phyloP scores from a whole-genome alignment of 2,888 invertebrate species.

The Xestia c-nigrum region DNA sequence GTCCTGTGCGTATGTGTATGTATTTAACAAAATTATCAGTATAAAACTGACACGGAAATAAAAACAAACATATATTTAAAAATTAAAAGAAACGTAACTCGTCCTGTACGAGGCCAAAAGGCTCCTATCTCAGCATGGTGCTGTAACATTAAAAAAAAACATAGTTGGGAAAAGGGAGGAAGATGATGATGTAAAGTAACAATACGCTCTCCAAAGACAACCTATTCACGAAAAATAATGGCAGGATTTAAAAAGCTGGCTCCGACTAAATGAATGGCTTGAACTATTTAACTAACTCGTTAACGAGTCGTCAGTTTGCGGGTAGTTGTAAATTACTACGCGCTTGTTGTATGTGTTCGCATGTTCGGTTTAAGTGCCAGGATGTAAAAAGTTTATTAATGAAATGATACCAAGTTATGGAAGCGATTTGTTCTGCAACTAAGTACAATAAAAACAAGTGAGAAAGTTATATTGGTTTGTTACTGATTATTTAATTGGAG shows the following conservation, averaged over 20 bases:
- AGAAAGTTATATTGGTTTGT: background rate
- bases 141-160: no score
- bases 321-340: constrained; percentile 53
- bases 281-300: constrained; percentile 62
- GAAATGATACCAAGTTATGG: background rate
- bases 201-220: constrained; percentile 35
- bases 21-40: no score
- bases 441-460: background rate
- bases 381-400: constrained; percentile 3
- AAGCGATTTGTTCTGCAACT: background rate
- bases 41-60: no score
- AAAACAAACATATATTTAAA: no score
- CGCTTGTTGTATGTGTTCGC: constrained; percentile 8
- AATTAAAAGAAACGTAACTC: no score
- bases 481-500: background rate
- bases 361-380: constrained; percentile 17
- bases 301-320: constrained; percentile 60
- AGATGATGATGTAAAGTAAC: constrained; percentile 28
- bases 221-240: constrained; percentile 48
- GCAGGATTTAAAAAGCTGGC: constrained; percentile 54
- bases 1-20: no score
- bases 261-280: constrained; percentile 59
- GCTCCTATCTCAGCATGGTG: no score
- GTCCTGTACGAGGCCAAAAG: no score
- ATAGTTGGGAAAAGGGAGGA: no score